These are phyloP conservation scores for Cotesia congregata DNA, from an alignment of 2,888 invertebrate species.

Conservation along the genomic window DNA sequence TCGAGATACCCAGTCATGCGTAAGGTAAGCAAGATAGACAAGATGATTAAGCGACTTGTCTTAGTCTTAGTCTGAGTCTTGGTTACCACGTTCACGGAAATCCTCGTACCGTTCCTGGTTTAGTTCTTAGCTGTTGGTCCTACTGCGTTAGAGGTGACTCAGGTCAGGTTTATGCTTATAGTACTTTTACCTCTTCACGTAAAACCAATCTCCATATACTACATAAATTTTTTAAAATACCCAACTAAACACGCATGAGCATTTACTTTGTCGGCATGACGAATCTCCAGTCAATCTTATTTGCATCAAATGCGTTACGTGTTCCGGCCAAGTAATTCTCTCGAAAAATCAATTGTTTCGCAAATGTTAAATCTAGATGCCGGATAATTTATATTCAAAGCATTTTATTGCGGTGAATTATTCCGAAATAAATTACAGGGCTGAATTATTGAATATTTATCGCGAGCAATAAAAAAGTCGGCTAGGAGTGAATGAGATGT, in stretches of 20 bases:
- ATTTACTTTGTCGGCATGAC: conserved; percentile 23
- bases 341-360: not conserved
- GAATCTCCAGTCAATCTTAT: conserved; percentile 23
- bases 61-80: not conserved
- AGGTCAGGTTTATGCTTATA: not conserved
- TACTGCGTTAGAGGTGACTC: conserved; percentile 2
- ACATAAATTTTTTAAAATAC: not conserved
- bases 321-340: not conserved
- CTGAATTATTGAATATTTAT: too few relatives aligned
- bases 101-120: conserved; percentile 3
- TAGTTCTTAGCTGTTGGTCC: not conserved
- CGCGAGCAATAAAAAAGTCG: too few relatives aligned
- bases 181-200: not conserved
- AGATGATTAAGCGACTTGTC: conserved; percentile 28
- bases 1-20: conserved; percentile 29
- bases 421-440: too few relatives aligned
- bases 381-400: too few relatives aligned
- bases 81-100: conserved; percentile 30
- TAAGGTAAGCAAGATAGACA: conserved; percentile 29
- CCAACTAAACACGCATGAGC: not conserved
- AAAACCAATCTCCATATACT: not conserved
- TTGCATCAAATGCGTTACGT: conserved; percentile 20
- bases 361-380: not conserved
- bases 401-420: too few relatives aligned
- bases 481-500: too few relatives aligned